Evolutionary conservation across 2,113 vertebrate species (phyloP), one percentile per base, ranked within the genome.

Genomic region (Bostrychus sinensis): DNA sequence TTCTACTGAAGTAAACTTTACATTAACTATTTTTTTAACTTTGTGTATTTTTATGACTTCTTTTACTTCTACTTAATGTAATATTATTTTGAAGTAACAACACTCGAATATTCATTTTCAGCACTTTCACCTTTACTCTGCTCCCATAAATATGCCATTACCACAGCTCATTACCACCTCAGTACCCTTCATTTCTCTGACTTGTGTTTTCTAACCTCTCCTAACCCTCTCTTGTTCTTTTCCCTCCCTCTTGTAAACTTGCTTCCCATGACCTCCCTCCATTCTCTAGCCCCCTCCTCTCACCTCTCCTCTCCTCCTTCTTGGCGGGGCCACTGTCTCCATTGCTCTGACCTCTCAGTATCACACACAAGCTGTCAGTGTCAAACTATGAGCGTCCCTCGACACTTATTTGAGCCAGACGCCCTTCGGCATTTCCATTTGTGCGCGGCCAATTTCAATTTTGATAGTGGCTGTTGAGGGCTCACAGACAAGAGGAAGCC

Each of bases 271-370:
- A 13, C 20, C 20, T 25, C 5, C 14, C 25, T 28, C 14, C 23
- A 4, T 20, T 28, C 22, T 51, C 10, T 48, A 10, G 8, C 56
- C 63, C 46, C 69, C 17, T 39, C 26, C 64, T 55, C 20, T 4
- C 32, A 8, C 13, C 14, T 13, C 19, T 3, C 26, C 12, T 5
- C 23, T n/a, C 39, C 12, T 25, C n/a, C 45, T 57, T 36, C 13
- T 36, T 43, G 3, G 5, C 56, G 70, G 41, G 43, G 53, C 59
- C 17, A 13, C 70, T 64, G 42, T 73, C 60, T 72, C 55, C 45
- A 74, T 72, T 62, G 54, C 67, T 57, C 58, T 79, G 75, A 86
- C 84, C 77, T 80, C 84, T 84, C 75, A 75, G 72, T 84, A 88
- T 82, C 80, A 82, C 69, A 82, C 69, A 72, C 66, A 67, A 58